Base-by-base conservation (phyloP, 2,113 vertebrate species). In the Thinocorus orbignyianus region DNA sequence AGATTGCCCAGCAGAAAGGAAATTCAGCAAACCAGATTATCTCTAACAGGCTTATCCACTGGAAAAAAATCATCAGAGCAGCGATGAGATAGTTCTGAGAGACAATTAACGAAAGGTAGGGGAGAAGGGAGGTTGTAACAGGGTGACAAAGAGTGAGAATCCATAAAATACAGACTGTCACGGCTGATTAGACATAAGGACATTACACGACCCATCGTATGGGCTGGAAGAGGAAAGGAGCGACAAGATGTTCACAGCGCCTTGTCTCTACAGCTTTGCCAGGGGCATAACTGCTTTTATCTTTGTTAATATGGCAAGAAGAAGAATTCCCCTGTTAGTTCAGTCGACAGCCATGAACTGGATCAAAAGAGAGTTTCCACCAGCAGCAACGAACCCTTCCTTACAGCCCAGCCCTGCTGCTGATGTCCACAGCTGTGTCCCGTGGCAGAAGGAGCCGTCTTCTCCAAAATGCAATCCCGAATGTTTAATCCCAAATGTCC, bases 11-110 rank as follows among this genome's bases (percentile, higher is more conserved):
- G 90, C 6, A 6, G 86, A 97, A 88, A 96, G 93, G 91, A 94
- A 96, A 97, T 97, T 95, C 92, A 92, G 93, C 92, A 97, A 97
- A 97, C 93, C 85, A 96, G 96, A 97, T 97, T 97, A 97, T 79
- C 90, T 90, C 52, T 96, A 97, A 97, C 95, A 92, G 92, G 95
- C 95, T 97, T 93, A 97, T 74, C 94, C 88, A 35, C 78, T 80
- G 83, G 76, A 90, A 82, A 92, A 73, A 92, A 86, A 92, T n/a
- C 86, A 95, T 94, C 93, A 83, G 68, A 94, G 74, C 89, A 93
- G 39, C 1, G 1, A 93, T 41, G 68, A 93, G 88, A 88, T 18
- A 44, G 90, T 54, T 93, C 31, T 73, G 58, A 90, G 72, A 95
- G 85, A 95, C 94, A 97, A 94, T 92, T 95, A 96, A 92, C 35